Evolutionary conservation across 37 sponge, comb jelly and placozoan genomes (phyloP), one percentile per base, ranked within the genome.

Genomic region (Diacarnus erythraeanus): DNA sequence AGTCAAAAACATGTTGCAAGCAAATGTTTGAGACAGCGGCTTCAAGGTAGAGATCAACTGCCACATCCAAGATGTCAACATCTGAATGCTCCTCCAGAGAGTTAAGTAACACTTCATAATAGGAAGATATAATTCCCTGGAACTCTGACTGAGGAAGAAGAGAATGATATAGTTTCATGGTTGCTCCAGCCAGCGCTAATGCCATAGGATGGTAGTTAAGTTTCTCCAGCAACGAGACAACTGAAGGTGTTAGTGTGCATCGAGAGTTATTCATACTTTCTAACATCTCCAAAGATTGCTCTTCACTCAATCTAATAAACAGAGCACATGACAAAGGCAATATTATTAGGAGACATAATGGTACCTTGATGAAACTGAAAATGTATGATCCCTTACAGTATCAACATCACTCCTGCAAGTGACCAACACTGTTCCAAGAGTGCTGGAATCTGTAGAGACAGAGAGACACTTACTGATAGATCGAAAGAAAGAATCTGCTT

Each of bases 101-200:
- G 17, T 86, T 57, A 15, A 18, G 8, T 35, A 88, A 42, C 3
- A 88, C 26, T 20, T 83, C 67, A 5, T 47, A 23, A 57, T 78
- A 88, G 22, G 35, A 38, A 0, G 31, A 43, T 31, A 76, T 25
- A 17, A n/a, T 30, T 21, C 3, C n/a, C 1, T 20, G 31, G 23
- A 36, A 10, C 4, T 25, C 76, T 0, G 27, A 30, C 0, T 18
- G 4, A 26, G 65, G 69, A 30, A 75, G 44, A 27, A 64, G 42
- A 12, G 75, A 31, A 18, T 20, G 36, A 57, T 87, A 87, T 38
- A 87, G 37, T 57, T 78, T 83, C 42, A 83, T 41, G 21, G 84
- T 84, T 31, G 64, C 12, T 0, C 72, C 89, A 58, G 85, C 85
- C 42, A 88, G 80, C 6, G 89, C 63, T 1, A 78, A 23, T 22